Evolutionary conservation across 2,888 invertebrate genomes (phyloP).

Genomic region (Chrysina gloriosa): DNA sequence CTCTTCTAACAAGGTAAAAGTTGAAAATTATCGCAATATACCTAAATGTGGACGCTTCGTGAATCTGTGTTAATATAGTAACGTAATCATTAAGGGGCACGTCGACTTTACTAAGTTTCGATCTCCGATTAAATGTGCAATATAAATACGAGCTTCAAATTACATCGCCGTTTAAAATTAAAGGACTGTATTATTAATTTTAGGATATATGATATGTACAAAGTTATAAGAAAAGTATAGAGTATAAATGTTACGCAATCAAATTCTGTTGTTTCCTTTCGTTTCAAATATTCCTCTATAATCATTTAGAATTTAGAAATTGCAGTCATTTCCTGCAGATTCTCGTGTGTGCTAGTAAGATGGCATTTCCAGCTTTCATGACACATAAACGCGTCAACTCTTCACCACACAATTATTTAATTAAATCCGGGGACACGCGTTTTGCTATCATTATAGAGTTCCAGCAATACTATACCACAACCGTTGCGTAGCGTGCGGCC

Average conservation of each 20-base stretch:
- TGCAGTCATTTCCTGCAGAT: background rate
- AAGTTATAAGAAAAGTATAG: conserved; percentile 37
- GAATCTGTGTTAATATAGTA: conserved; percentile 47
- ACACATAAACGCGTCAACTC: no score
- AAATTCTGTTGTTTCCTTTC: background rate
- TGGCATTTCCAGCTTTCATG: background rate
- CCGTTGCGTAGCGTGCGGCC: no score
- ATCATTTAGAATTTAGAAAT: background rate
- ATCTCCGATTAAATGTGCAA: conserved; percentile 40
- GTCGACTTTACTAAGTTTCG: conserved; percentile 31
- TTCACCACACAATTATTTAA: no score
- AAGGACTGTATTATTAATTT: background rate
- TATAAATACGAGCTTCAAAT: conserved; percentile 32
- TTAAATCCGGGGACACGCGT: no score
- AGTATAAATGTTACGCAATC: conserved; percentile 37
- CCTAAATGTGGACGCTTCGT: conserved; percentile 48
- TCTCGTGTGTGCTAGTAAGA: background rate
- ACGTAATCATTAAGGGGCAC: conserved; percentile 14
- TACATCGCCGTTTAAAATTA: background rate
- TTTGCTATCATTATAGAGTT: no score
- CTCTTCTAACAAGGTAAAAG: background rate
- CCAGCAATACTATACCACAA: no score
- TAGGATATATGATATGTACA: conserved; percentile 37
- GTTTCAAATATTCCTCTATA: background rate
- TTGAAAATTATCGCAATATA: conserved; percentile 38